A percentile compares a stretch with the other conserved stretches of the same genome.
Conservation (phyloP, 2,113 vertebrate genomes). For the Arvicanthis niloticus region DNA sequence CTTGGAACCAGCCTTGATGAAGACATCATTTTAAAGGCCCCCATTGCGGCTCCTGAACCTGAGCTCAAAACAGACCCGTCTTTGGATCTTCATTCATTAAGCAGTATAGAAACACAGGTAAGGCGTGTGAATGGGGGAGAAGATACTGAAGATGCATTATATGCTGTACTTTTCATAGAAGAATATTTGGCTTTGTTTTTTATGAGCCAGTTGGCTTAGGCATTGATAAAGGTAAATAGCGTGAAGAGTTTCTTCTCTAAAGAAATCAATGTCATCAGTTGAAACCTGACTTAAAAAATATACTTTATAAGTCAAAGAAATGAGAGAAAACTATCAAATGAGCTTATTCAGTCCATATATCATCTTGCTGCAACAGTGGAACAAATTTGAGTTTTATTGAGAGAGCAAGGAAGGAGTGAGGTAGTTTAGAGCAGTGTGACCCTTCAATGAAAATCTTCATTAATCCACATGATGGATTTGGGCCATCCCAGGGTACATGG, state of each 20-base stretch:
- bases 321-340: constrained; percentile 38
- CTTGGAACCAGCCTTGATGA: constrained; percentile 86
- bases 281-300: constrained; percentile 48
- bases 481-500: too few species aligned
- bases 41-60: constrained; percentile 97
- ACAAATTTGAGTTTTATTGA: constrained; percentile 34
- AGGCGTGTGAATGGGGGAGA: constrained; percentile 8
- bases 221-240: constrained; percentile 28
- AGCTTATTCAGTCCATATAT: constrained; percentile 8
- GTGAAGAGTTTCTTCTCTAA: constrained; percentile 36
- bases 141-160: not conserved
- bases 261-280: constrained; percentile 55
- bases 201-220: constrained; percentile 1
- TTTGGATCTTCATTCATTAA: constrained; percentile 95
- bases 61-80: constrained; percentile 95
- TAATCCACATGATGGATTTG: too few species aligned
- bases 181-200: constrained; percentile 46
- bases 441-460: too few species aligned
- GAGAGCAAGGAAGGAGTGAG: not conserved
- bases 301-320: constrained; percentile 22
- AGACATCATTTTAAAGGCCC: constrained; percentile 93
- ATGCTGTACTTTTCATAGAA: constrained; percentile 29
- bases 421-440: not conserved
- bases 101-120: constrained; percentile 97
- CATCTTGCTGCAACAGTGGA: constrained; percentile 6